phyloP scores from a whole-genome alignment of 1,140 invertebrate species.

The Octopus sinensis region DNA sequence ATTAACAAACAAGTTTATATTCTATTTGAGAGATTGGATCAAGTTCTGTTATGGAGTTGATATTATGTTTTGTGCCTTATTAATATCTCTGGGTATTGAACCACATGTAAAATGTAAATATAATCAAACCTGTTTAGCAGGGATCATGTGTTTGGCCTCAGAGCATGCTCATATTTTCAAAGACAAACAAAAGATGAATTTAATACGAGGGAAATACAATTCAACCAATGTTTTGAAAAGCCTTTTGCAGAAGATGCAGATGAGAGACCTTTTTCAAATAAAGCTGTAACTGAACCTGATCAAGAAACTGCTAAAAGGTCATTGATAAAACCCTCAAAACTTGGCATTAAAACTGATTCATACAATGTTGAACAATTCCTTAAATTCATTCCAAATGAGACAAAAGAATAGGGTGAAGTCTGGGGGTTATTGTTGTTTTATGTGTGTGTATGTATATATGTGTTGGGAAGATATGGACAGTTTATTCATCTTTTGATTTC shows the following conservation, averaged over 20 bases:
- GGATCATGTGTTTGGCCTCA: slow-evolving; percentile 36
- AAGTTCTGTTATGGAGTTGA: slow-evolving; percentile 31
- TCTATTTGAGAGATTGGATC: slow-evolving; percentile 41
- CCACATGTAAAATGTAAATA: slow-evolving; percentile 24
- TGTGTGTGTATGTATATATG: no score
- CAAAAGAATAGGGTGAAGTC: no score
- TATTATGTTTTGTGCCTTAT: slow-evolving; percentile 29
- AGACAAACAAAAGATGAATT: background rate
- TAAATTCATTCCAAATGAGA: background rate
- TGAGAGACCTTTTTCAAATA: slow-evolving; percentile 30
- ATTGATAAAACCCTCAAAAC: slow-evolving; percentile 24
- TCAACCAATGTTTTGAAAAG: slow-evolving; percentile 26
- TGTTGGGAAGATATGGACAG: no score
- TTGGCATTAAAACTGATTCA: slow-evolving; percentile 21
- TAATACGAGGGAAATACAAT: slow-evolving; percentile 18
- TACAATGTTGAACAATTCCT: slow-evolving; percentile 23
- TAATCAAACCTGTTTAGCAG: slow-evolving; percentile 22
- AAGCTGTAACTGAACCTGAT: slow-evolving; percentile 26
- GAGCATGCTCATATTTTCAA: slow-evolving; percentile 22
- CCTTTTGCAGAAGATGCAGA: slow-evolving; percentile 18
- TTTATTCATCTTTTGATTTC: no score
- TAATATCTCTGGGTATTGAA: slow-evolving; percentile 30
- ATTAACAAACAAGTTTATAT: no score
- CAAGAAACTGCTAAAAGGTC: slow-evolving; percentile 18
- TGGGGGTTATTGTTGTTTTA: no score